phyloP scores from a whole-genome alignment of 2,797 vertebrate genomes.

The Sciurus carolinensis region DNA sequence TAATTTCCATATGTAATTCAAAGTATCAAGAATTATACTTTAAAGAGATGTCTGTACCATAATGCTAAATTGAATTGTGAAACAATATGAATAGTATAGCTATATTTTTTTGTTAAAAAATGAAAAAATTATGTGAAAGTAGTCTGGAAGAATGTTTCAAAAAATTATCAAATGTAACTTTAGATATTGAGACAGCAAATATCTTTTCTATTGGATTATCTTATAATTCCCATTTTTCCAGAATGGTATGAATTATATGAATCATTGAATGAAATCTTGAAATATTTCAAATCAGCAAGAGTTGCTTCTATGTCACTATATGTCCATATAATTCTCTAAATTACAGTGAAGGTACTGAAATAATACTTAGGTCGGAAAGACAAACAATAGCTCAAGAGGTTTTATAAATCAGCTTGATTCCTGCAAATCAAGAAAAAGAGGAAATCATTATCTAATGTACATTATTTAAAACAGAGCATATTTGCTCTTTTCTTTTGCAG shows the following conservation, averaged over 20 bases:
- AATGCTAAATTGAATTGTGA: background rate
- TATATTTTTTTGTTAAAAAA: background rate
- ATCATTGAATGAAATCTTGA: background rate
- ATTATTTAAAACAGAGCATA: background rate
- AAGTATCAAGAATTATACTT: background rate
- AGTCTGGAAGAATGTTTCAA: background rate
- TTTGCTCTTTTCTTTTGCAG: background rate
- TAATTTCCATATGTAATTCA: background rate
- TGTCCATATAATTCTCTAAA: background rate
- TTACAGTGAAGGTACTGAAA: background rate
- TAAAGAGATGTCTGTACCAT: background rate
- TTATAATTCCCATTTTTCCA: background rate
- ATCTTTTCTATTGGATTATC: background rate
- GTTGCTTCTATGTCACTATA: background rate
- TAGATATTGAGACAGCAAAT: background rate
- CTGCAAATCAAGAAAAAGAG: background rate
- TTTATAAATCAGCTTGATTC: background rate
- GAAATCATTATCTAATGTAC: background rate
- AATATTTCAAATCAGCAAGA: background rate
- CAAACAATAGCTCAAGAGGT: background rate
- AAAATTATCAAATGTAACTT: background rate
- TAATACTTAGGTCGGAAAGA: background rate
- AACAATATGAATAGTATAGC: background rate
- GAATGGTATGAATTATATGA: background rate
- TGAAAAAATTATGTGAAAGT: background rate